Conservation (phyloP, 2,888 invertebrate species). For the Pseudococcus viburni region DNA sequence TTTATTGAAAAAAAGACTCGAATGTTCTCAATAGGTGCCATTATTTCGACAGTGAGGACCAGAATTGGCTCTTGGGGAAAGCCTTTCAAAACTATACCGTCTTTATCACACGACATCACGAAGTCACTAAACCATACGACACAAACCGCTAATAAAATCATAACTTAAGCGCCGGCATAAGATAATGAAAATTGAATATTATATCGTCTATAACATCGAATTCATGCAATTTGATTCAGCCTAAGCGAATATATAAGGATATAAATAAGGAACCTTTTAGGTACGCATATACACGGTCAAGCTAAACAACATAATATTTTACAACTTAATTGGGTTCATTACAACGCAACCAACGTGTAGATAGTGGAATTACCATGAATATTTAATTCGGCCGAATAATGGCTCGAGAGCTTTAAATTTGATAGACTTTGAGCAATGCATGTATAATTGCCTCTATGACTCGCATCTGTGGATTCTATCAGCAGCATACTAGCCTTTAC, state of each 20-base stretch:
- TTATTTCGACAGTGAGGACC: neutral
- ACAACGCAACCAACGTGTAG: neutral
- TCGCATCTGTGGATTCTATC: constrained; percentile 70
- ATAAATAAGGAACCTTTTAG: constrained; percentile 29
- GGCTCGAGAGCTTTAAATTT: constrained; percentile 72
- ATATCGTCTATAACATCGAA: neutral
- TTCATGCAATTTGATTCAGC: constrained; percentile 30
- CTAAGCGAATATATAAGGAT: constrained; percentile 45
- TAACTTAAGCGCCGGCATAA: constrained; percentile 9
- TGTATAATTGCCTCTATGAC: constrained; percentile 73
- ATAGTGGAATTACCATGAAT: constrained; percentile 69
- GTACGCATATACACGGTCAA: neutral
- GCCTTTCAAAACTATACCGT: neutral
- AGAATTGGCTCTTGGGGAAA: neutral
- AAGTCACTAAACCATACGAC: neutral
- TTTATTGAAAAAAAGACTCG: too few relatives aligned
- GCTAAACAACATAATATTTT: constrained; percentile 20
- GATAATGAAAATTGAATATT: neutral
- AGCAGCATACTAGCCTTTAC: constrained; percentile 70
- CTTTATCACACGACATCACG: constrained; percentile 8
- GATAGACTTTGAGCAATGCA: constrained; percentile 76
- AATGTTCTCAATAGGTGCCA: too few relatives aligned
- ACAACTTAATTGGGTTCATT: constrained; percentile 4
- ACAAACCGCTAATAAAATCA: constrained; percentile 1
- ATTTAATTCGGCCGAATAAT: constrained; percentile 73